phyloP scores from a whole-genome alignment of 2,888 invertebrate genomes.

The Gymnocheta viridis region DNA sequence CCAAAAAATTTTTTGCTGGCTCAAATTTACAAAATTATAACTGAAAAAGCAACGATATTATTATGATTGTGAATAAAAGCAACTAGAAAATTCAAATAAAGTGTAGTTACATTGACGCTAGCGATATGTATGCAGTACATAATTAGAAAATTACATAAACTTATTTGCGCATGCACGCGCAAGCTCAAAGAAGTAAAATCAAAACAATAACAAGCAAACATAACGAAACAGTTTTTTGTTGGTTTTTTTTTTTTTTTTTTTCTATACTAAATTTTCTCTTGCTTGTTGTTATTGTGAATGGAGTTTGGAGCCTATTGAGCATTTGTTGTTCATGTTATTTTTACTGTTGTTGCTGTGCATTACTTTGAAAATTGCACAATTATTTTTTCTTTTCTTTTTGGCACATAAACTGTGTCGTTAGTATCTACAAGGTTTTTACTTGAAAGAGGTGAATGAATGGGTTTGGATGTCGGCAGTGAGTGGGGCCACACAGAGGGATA shows the following conservation, averaged over 20 bases:
- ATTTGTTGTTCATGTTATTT: neutral
- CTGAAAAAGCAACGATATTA: neutral
- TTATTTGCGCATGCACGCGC: slow-evolving; percentile 51
- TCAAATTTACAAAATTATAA: too few relatives aligned
- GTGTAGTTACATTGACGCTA: too few relatives aligned
- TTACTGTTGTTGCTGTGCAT: slow-evolving; percentile 7
- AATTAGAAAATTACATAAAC: slow-evolving; percentile 31
- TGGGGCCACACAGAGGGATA: neutral
- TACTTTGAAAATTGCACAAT: neutral
- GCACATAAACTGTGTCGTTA: slow-evolving; percentile 74
- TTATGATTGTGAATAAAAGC: too few relatives aligned
- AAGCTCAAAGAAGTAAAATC: slow-evolving; percentile 13
- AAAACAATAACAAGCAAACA: slow-evolving; percentile 35
- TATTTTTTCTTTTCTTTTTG: slow-evolving; percentile 65
- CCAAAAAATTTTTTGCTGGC: too few relatives aligned
- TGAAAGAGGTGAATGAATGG: neutral
- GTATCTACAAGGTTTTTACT: slow-evolving; percentile 72
- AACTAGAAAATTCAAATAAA: too few relatives aligned
- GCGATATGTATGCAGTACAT: too few relatives aligned
- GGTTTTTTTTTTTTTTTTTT: neutral
- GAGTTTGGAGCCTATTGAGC: slow-evolving; percentile 1
- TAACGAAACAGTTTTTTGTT: slow-evolving; percentile 18
- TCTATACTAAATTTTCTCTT: slow-evolving; percentile 10
- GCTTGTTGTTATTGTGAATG: neutral
- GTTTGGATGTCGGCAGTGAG: neutral